Conservation (phyloP, 53 echinoderm and acorn worm genomes). For the Crossaster papposus region DNA sequence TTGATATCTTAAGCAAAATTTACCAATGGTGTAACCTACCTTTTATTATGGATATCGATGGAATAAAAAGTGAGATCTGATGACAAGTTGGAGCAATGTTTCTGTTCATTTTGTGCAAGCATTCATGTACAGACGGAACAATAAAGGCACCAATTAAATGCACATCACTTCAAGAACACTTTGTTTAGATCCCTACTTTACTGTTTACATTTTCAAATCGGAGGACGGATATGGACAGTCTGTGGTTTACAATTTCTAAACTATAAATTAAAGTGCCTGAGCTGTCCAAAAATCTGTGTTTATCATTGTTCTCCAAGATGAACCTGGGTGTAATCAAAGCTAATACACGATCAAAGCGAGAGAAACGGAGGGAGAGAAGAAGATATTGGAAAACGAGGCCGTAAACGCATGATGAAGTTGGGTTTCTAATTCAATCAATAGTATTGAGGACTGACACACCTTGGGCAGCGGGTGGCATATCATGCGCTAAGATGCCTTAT, state of each 20-base stretch:
- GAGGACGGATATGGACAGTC: neutral
- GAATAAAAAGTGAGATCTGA: neutral
- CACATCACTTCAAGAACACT: neutral
- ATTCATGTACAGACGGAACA: too few species aligned
- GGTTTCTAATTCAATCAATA: constrained; percentile 43
- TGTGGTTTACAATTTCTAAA: neutral
- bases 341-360: constrained; percentile 7
- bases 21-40: too few species aligned
- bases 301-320: neutral
- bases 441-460: constrained; percentile 28
- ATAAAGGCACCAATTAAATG: neutral
- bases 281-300: neutral
- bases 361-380: too few species aligned
- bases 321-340: constrained; percentile 27
- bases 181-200: neutral
- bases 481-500: constrained; percentile 29
- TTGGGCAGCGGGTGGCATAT: constrained; percentile 15
- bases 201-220: constrained; percentile 30
- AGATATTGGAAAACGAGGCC: constrained; percentile 14
- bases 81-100: neutral
- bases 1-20: too few species aligned
- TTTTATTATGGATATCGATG: too few species aligned
- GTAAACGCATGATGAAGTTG: neutral
- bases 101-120: neutral
- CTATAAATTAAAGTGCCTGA: constrained; percentile 17